Percentiles rank a stretch among this genome's conserved stretches.
phyloP scores from a whole-genome alignment of 2,113 vertebrate species.

The Capreolus pygargus region DNA sequence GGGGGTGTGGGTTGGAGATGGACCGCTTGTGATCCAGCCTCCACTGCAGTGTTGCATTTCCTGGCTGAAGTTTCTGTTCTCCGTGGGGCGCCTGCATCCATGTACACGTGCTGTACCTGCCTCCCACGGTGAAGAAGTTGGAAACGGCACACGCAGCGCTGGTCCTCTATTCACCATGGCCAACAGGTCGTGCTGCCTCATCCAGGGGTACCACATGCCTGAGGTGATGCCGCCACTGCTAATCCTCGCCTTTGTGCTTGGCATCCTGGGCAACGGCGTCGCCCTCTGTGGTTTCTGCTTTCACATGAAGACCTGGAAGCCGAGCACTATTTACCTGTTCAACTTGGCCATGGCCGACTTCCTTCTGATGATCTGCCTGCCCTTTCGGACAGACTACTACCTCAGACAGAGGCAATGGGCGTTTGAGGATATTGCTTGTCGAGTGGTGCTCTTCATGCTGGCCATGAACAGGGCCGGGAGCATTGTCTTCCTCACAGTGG shows the following conservation, averaged over 20 bases:
- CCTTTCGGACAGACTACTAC: constrained; percentile 81
- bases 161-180: constrained; percentile 19
- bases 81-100: accelerated
- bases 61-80: neutral
- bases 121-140: neutral
- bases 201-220: constrained; percentile 45
- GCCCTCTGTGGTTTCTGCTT: constrained; percentile 86
- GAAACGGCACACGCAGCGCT: accelerated
- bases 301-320: constrained; percentile 85
- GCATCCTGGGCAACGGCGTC: constrained; percentile 81
- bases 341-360: constrained; percentile 86
- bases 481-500: constrained; percentile 83
- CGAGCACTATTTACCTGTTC: constrained; percentile 85
- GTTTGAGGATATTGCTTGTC: constrained; percentile 71
- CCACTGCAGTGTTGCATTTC: neutral
- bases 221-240: constrained; percentile 70
- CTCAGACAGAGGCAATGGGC: constrained; percentile 61
- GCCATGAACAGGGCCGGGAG: constrained; percentile 84
- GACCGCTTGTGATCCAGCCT: neutral
- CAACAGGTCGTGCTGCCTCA: constrained; percentile 65
- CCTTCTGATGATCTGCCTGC: constrained; percentile 84
- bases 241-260: constrained; percentile 84
- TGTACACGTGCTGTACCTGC: neutral
- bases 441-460: constrained; percentile 82
- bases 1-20: neutral